Base-by-base conservation (phyloP, 1,140 invertebrate genomes). In the Aphis gossypii region DNA sequence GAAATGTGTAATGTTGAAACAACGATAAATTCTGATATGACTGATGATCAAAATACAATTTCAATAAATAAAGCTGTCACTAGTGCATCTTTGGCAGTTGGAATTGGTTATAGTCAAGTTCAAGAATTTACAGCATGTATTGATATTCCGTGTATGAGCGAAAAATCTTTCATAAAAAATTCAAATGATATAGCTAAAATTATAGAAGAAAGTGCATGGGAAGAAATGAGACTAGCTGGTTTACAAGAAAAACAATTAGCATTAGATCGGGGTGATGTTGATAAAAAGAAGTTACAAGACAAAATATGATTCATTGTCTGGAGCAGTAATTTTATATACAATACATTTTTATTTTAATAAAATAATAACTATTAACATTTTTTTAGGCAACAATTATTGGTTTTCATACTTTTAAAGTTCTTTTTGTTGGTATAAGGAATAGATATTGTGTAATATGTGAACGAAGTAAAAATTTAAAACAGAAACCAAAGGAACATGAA, bases 231-330 rank as follows among this genome's bases (percentile, higher is more conserved):
- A 54, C 82, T 87, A 86, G 94, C 94, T 89, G 94, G 90, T 76
- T 92, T 92, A 84, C 90, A 94, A 94, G 94, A 94, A 94, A 89
- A 44, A 46, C 48, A 92, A 90, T n/a, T 94, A 86, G 94, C 94
- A 20, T 91, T 88, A 51, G 93, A 94, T 41, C 44, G 56, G 25
- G 94, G 94, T 44, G 94, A 94, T 89, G 93, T 94, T 21, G 82
- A 93, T 60, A 14, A 95, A 95, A 88, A 90, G 95, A 92, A 95
- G 94, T 3, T 95, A 95, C 86, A 94, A 94, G 41, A 91, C 84
- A 30, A 94, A 95, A 90, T 94, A 95, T 93, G 94, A 94, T 54
- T 94, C 94, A 21, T 68, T 94, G 21, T 95, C 94, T 4, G 94
- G 94, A 93, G 94, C 94, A 38, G 94, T 94, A 94, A 94, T 93